Evolutionary conservation across 2,888 invertebrate species (phyloP).

Genomic region (Platycnemis pennipes): DNA sequence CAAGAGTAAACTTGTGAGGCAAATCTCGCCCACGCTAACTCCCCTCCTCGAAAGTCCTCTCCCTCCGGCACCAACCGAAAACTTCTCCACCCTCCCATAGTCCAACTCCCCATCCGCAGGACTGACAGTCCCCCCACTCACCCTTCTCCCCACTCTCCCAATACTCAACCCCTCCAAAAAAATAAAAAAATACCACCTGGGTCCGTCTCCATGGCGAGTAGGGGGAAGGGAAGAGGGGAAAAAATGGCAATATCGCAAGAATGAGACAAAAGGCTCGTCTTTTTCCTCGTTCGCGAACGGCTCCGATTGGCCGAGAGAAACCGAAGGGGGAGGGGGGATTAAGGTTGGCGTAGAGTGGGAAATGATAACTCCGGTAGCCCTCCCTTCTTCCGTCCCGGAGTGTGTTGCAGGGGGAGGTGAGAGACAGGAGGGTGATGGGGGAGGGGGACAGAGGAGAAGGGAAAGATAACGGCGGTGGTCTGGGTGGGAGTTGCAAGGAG

Average conservation of each 20-base stretch:
- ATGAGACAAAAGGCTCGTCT: slow-evolving; percentile 9
- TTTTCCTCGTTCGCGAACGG: neutral
- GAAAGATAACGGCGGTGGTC: neutral
- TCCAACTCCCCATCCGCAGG: neutral
- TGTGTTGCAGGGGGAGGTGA: neutral
- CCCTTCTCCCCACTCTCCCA: neutral
- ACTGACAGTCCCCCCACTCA: neutral
- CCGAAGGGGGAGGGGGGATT: neutral
- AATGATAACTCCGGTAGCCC: neutral
- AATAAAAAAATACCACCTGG: neutral
- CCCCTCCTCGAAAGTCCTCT: neutral
- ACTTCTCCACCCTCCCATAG: neutral
- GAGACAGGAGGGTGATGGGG: neutral
- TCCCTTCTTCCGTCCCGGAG: neutral
- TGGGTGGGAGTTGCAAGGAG: neutral
- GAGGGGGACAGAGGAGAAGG: neutral
- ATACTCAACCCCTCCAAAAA: neutral
- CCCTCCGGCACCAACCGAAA: neutral
- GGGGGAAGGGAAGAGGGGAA: neutral
- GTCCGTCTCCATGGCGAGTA: neutral
- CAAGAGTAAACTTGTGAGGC: neutral
- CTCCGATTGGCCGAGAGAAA: neutral
- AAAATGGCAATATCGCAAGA: neutral
- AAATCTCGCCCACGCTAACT: neutral
- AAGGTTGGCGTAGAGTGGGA: neutral